A percentile compares a stretch with the other conserved stretches of the same genome.
These are phyloP conservation scores for Polyommatus icarus DNA, from an alignment of 2,888 invertebrate genomes.

Conservation along the genomic window DNA sequence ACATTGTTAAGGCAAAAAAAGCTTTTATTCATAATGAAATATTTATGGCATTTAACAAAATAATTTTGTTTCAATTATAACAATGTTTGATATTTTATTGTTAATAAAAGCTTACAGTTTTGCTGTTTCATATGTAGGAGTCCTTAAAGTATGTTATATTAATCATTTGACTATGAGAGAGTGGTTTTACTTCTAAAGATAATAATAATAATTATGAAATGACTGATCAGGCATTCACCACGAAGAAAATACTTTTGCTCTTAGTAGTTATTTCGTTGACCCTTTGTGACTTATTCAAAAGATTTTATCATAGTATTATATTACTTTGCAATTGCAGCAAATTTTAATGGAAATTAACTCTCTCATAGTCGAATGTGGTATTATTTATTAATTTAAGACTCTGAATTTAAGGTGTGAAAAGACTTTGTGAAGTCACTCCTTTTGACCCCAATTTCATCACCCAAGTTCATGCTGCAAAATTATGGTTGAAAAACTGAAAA, in stretches of 20 bases:
- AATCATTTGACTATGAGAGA: not conserved
- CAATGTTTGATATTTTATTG: not conserved
- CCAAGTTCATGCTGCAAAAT: not conserved
- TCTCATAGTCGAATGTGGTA: not conserved
- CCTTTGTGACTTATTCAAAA: not conserved
- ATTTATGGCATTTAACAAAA: not conserved
- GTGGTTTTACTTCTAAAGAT: not conserved
- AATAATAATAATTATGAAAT: not conserved
- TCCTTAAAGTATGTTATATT: not conserved
- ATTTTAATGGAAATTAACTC: not conserved
- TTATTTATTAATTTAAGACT: not conserved
- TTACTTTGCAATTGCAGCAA: not conserved
- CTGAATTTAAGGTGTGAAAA: constrained; percentile 17
- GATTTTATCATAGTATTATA: not conserved
- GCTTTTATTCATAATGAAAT: constrained; percentile 9
- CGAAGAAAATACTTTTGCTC: too few relatives aligned
- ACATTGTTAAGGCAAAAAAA: not conserved
- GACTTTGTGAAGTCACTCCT: not conserved
- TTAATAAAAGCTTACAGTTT: constrained; percentile 7
- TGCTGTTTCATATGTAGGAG: not conserved
- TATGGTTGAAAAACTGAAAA: not conserved
- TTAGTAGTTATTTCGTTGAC: too few relatives aligned
- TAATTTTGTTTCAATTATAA: not conserved
- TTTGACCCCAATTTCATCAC: not conserved
- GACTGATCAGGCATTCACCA: too few relatives aligned